A percentile compares a stretch with the other conserved stretches of the same genome.
These are phyloP conservation scores for Chrysina gloriosa DNA, from an alignment of 2,888 invertebrate genomes.

Conservation along the genomic window DNA sequence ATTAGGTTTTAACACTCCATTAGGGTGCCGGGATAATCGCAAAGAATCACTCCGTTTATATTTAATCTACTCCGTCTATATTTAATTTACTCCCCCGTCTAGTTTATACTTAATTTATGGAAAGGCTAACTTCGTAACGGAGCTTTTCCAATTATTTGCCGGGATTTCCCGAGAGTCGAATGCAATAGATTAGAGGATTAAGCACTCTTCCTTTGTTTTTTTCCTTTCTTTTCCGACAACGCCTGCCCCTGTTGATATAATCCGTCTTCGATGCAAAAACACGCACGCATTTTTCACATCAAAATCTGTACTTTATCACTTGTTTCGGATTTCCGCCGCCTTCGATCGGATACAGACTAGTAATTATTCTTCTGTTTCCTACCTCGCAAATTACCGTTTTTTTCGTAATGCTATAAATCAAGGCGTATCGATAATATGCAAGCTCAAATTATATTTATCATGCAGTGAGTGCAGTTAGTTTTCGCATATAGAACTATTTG, in stretches of 20 bases:
- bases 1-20: constrained; percentile 3
- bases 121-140: constrained; percentile 22
- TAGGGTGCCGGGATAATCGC: constrained; percentile 11
- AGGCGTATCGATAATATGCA: constrained; percentile 1
- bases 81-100: constrained; percentile 26
- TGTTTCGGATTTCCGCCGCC: neutral
- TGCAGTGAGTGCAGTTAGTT: too few relatives aligned
- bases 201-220: constrained; percentile 26
- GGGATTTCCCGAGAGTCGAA: constrained; percentile 33
- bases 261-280: constrained; percentile 8
- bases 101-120: constrained; percentile 31
- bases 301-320: constrained; percentile 32
- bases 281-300: constrained; percentile 23
- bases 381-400: constrained; percentile 5
- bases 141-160: constrained; percentile 28
- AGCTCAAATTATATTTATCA: neutral
- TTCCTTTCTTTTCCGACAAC: neutral
- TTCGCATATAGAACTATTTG: neutral
- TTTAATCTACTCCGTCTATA: constrained; percentile 30
- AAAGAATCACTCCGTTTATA: constrained; percentile 21
- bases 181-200: constrained; percentile 34
- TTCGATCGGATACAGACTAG: neutral
- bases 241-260: constrained; percentile 10
- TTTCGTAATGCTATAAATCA: neutral
- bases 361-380: constrained; percentile 26